Percentiles rank a stretch among this genome's conserved stretches.
Conservation (phyloP, 2,797 vertebrate genomes). For the Neosalanx taihuensis region DNA sequence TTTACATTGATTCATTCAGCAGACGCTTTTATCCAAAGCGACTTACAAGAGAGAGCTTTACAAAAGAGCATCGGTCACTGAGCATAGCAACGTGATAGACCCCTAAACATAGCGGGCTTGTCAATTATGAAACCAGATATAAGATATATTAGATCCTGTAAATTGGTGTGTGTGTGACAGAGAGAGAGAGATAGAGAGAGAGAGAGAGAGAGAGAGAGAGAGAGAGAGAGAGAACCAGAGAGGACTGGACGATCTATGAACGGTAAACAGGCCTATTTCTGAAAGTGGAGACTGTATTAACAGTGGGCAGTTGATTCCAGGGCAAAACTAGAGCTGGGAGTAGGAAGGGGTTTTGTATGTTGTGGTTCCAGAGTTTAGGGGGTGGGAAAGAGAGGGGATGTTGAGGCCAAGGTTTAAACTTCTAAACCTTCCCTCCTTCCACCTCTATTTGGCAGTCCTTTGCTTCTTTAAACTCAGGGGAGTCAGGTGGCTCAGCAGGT, state of each 20-base stretch:
- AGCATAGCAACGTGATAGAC: no score
- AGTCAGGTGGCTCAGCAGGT: no score
- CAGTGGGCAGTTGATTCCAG: no score
- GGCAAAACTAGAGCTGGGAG: conserved; percentile 30
- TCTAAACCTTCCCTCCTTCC: conserved; percentile 7
- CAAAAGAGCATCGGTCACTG: no score
- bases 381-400: conserved; percentile 51
- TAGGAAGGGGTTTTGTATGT: conserved; percentile 50
- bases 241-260: not conserved
- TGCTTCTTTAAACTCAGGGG: conserved; percentile 35
- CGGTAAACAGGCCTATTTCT: not conserved
- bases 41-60: no score
- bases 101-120: no score
- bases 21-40: no score
- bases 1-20: no score
- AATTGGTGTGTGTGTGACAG: not conserved
- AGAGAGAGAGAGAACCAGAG: not conserved
- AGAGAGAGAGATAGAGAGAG: not conserved
- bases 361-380: conserved; percentile 43
- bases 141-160: not conserved
- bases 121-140: not conserved
- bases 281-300: not conserved
- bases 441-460: not conserved
- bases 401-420: conserved; percentile 57
- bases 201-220: not conserved